These are phyloP conservation scores for Leptinotarsa haldemani DNA, from an alignment of 2,888 invertebrate species.

Conservation along the genomic window DNA sequence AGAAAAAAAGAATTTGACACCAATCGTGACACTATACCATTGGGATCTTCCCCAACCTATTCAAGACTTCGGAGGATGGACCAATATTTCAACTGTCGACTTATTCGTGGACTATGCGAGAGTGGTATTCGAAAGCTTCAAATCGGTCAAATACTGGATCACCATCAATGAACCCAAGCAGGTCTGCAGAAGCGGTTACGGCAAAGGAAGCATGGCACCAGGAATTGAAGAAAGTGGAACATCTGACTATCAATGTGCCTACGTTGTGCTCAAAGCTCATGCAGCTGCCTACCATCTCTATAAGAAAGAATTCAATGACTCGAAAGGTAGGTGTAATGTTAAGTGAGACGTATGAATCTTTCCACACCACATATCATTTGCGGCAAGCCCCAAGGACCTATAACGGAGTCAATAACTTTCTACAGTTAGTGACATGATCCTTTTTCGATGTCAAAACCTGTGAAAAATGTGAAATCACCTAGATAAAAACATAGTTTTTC, in stretches of 20 bases:
- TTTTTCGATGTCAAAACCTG: no score
- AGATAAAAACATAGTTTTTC: no score
- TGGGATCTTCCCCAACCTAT: conserved; percentile 47
- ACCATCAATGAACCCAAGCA: conserved; percentile 74
- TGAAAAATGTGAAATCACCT: no score
- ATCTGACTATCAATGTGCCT: conserved; percentile 74
- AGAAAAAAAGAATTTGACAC: conserved; percentile 47
- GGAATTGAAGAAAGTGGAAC: conserved; percentile 69
- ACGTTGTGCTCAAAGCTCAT: conserved; percentile 75
- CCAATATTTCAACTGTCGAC: conserved; percentile 65
- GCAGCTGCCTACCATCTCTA: conserved; percentile 75
- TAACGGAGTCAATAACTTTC: no score
- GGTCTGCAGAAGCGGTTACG: conserved; percentile 64
- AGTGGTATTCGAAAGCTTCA: conserved; percentile 65
- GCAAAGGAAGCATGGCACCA: conserved; percentile 68
- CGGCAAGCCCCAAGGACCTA: no score
- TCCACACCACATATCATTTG: no score
- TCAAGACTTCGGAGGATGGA: conserved; percentile 71
- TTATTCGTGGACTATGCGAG: conserved; percentile 71
- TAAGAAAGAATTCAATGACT: conserved; percentile 67
- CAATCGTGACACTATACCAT: conserved; percentile 53
- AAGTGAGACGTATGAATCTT: background rate
- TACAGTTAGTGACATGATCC: no score
- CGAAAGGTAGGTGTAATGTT: conserved; percentile 54
- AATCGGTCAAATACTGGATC: conserved; percentile 67